Conservation (phyloP, 2,888 invertebrate species). For the Himalopsyche kuldschensis region DNA sequence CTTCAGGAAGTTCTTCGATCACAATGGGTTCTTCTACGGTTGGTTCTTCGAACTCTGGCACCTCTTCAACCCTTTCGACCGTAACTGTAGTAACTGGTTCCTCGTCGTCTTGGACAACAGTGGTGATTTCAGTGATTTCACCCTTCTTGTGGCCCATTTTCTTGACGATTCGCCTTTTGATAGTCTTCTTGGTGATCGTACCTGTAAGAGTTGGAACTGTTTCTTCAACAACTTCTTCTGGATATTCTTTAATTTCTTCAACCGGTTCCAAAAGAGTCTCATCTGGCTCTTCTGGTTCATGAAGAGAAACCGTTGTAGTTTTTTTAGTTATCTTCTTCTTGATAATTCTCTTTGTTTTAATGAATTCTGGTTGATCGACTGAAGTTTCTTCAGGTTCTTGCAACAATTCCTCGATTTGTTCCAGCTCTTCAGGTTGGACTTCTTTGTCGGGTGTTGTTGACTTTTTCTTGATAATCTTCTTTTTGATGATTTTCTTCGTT, state of each 20-base stretch:
- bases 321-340: background rate
- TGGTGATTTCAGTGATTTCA: slow-evolving; percentile 54
- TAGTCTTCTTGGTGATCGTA: slow-evolving; percentile 42
- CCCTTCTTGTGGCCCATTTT: slow-evolving; percentile 51
- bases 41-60: slow-evolving; percentile 45
- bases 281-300: background rate
- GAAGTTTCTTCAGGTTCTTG: slow-evolving; percentile 32
- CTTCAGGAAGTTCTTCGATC: slow-evolving; percentile 45
- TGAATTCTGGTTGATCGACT: background rate
- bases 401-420: slow-evolving; percentile 34
- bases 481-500: slow-evolving; percentile 38
- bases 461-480: slow-evolving; percentile 43
- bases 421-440: slow-evolving; percentile 39
- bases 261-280: slow-evolving; percentile 45
- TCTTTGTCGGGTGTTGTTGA: slow-evolving; percentile 52
- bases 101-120: slow-evolving; percentile 50
- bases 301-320: slow-evolving; percentile 42
- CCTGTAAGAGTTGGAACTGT: slow-evolving; percentile 30
- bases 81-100: slow-evolving; percentile 42
- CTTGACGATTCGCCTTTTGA: slow-evolving; percentile 45
- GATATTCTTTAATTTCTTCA: slow-evolving; percentile 45
- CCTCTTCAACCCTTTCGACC: slow-evolving; percentile 46
- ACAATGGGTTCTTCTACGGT: slow-evolving; percentile 16
- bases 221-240: slow-evolving; percentile 40
- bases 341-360: background rate